phyloP scores from a whole-genome alignment of 2,797 vertebrate genomes.

The Jordanella pulchra region DNA sequence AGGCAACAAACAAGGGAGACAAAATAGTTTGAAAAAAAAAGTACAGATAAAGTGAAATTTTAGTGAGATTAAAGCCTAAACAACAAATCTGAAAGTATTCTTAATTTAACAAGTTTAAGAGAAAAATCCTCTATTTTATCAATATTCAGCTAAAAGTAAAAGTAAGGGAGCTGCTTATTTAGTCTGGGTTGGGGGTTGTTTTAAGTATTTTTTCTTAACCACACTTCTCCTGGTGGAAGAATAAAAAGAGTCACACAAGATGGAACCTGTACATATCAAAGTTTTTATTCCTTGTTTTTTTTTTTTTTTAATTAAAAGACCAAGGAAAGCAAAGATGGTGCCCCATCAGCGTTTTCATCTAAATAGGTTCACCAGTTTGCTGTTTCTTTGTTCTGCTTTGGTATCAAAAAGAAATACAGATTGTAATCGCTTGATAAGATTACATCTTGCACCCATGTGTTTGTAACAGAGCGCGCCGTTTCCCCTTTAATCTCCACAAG shows the following conservation, averaged over 20 bases:
- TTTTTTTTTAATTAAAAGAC: conserved; percentile 41
- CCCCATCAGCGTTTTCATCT: conserved; percentile 21
- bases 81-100: not conserved
- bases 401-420: conserved; percentile 41
- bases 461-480: conserved; percentile 67
- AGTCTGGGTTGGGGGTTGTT: not conserved
- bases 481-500: conserved; percentile 62
- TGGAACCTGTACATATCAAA: not conserved
- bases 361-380: conserved; percentile 16
- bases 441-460: conserved; percentile 69
- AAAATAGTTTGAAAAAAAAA: not conserved
- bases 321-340: not conserved
- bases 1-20: not conserved
- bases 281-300: not conserved
- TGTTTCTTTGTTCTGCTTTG: conserved; percentile 49
- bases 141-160: not conserved
- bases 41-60: not conserved
- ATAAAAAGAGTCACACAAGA: conserved; percentile 3
- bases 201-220: not conserved
- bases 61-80: not conserved
- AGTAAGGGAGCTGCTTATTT: not conserved
- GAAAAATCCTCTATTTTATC: not conserved
- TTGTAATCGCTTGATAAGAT: conserved; percentile 78
- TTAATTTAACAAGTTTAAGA: not conserved
- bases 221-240: conserved; percentile 3